phyloP scores from a whole-genome alignment of 2,888 invertebrate genomes.

The Xylota segnis region DNA sequence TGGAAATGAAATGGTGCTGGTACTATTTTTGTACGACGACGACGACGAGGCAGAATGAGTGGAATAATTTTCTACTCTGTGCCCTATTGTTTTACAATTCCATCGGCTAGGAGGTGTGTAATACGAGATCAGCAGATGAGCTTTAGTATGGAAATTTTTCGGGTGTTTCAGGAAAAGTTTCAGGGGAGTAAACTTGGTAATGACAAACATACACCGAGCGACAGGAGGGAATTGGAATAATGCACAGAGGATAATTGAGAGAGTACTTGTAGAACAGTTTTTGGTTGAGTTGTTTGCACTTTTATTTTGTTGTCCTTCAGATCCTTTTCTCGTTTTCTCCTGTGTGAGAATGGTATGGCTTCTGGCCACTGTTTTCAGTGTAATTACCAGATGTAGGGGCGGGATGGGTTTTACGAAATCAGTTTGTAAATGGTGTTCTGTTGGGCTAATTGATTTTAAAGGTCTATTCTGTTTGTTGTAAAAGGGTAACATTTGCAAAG shows the following conservation, averaged over 20 bases:
- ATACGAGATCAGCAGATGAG: slow-evolving; percentile 68
- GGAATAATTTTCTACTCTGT: slow-evolving; percentile 37
- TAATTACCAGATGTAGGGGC: slow-evolving; percentile 41
- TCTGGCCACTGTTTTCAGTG: slow-evolving; percentile 37
- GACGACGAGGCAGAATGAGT: neutral
- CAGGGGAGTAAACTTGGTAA: slow-evolving; percentile 59
- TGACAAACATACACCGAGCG: slow-evolving; percentile 60
- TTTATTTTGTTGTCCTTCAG: slow-evolving; percentile 30
- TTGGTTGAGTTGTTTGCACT: slow-evolving; percentile 55
- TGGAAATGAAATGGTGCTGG: slow-evolving; percentile 52
- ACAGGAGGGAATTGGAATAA: slow-evolving; percentile 23
- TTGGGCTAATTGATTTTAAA: slow-evolving; percentile 48
- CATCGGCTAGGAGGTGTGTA: slow-evolving; percentile 38
- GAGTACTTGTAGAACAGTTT: slow-evolving; percentile 58
- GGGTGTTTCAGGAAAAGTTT: slow-evolving; percentile 20
- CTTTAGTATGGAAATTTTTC: slow-evolving; percentile 72
- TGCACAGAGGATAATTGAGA: slow-evolving; percentile 66
- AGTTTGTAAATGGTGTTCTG: slow-evolving; percentile 23
- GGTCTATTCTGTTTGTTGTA: slow-evolving; percentile 15
- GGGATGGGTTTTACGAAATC: slow-evolving; percentile 11
- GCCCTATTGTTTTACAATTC: slow-evolving; percentile 68
- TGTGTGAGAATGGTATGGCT: slow-evolving; percentile 3
- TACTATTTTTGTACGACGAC: slow-evolving; percentile 21
- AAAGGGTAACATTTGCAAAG: neutral
- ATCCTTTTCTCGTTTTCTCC: neutral